These are phyloP conservation scores for Cordilura impudica DNA, from an alignment of 2,888 invertebrate species.

Conservation along the genomic window DNA sequence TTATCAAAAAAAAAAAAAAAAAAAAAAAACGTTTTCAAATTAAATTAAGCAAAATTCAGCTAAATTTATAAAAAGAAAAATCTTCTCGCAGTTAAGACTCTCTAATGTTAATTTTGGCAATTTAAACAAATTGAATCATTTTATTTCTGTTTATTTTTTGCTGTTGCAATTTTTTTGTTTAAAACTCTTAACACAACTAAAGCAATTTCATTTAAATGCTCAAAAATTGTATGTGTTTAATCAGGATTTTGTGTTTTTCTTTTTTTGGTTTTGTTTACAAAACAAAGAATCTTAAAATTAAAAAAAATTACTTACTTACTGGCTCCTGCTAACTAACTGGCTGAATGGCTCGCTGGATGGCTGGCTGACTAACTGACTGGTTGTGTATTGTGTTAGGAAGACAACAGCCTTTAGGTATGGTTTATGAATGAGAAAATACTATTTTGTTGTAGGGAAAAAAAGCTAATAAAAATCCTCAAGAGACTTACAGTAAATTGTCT, in stretches of 20 bases:
- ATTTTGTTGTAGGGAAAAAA: neutral
- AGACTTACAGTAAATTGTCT: slow-evolving; percentile 59
- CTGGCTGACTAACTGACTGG: slow-evolving; percentile 16
- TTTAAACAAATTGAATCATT: slow-evolving; percentile 58
- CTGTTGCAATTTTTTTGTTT: slow-evolving; percentile 34
- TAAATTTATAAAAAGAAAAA: slow-evolving; percentile 29
- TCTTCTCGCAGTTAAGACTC: neutral
- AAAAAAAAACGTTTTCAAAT: slow-evolving; percentile 17
- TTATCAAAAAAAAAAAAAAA: neutral
- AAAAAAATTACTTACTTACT: slow-evolving; percentile 26
- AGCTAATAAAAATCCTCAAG: slow-evolving; percentile 61
- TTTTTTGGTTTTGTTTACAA: slow-evolving; percentile 42
- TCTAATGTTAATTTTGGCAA: slow-evolving; percentile 56
- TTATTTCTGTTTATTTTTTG: slow-evolving; percentile 23
- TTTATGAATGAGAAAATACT: slow-evolving; percentile 4
- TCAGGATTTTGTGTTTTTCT: slow-evolving; percentile 55
- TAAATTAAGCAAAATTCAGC: slow-evolving; percentile 47
- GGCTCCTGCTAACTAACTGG: neutral
- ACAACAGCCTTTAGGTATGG: slow-evolving; percentile 18
- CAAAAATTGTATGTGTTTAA: slow-evolving; percentile 49
- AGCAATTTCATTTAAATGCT: slow-evolving; percentile 49
- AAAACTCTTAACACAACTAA: slow-evolving; percentile 8
- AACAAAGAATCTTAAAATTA: slow-evolving; percentile 25
- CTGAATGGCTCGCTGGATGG: slow-evolving; percentile 19
- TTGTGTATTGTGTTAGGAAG: slow-evolving; percentile 19